Evolutionary conservation across 2,888 invertebrate species (phyloP).

Genomic region (Metalampra italica): DNA sequence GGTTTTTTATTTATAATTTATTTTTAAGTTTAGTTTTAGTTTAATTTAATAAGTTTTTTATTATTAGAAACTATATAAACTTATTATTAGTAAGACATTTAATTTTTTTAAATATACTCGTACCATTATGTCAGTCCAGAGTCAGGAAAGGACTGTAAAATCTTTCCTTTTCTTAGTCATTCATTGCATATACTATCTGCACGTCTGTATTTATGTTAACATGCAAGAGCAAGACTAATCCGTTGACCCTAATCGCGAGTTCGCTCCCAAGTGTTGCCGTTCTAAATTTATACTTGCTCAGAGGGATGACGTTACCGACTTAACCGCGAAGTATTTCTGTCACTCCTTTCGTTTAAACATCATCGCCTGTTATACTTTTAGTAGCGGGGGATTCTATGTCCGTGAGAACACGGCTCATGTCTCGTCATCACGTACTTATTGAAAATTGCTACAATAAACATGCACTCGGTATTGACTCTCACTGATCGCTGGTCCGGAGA

Average conservation of each 20-base stretch:
- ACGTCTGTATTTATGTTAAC: neutral
- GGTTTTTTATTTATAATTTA: no score
- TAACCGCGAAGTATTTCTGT: constrained; percentile 43
- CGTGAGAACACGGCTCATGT: constrained; percentile 2
- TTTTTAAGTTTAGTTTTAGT: no score
- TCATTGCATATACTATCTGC: no score
- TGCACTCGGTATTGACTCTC: constrained; percentile 48
- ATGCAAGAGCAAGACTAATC: constrained; percentile 27
- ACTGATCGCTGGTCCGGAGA: constrained; percentile 44
- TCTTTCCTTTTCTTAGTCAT: no score
- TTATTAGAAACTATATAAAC: no score
- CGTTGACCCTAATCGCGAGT: constrained; percentile 55
- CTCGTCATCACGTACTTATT: constrained; percentile 23
- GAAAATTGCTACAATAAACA: constrained; percentile 58
- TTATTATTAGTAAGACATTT: no score
- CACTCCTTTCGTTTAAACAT: constrained; percentile 16
- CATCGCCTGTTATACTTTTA: constrained; percentile 13
- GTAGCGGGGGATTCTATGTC: neutral
- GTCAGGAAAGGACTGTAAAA: no score
- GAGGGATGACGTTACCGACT: constrained; percentile 44
- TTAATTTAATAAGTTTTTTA: no score
- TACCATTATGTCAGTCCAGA: no score
- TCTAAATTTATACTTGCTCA: constrained; percentile 54
- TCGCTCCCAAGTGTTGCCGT: constrained; percentile 31
- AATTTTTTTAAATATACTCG: no score